Conservation (phyloP, 2,797 vertebrate species). For the Pseudopleuronectes americanus region DNA sequence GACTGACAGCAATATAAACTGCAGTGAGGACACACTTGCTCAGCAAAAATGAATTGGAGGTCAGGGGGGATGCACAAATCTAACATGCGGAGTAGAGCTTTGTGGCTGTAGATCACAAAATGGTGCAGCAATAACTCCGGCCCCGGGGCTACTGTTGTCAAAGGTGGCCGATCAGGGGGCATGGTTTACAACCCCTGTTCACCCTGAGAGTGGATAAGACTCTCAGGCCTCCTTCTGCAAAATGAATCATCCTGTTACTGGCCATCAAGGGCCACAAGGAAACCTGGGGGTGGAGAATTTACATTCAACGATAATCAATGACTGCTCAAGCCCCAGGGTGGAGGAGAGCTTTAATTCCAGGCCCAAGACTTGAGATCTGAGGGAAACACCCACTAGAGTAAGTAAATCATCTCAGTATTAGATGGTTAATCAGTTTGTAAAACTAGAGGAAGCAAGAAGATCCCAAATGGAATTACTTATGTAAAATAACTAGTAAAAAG, state of each 20-base stretch:
- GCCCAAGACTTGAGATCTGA: not conserved
- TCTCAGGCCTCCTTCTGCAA: slow-evolving; percentile 30
- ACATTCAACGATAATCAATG: slow-evolving; percentile 50
- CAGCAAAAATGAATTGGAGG: slow-evolving; percentile 54
- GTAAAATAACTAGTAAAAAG: not conserved
- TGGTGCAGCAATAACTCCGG: slow-evolving; percentile 56
- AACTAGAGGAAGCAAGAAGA: too few species aligned
- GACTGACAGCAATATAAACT: slow-evolving; percentile 47
- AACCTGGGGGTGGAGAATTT: slow-evolving; percentile 34
- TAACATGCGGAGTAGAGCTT: slow-evolving; percentile 18
- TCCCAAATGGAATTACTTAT: not conserved
- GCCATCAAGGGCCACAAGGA: slow-evolving; percentile 22
- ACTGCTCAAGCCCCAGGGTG: slow-evolving; percentile 8
- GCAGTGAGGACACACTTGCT: slow-evolving; percentile 40
- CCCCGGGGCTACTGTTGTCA: slow-evolving; percentile 42
- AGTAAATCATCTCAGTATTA: too few species aligned
- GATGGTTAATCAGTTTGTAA: too few species aligned
- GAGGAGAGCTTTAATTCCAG: slow-evolving; percentile 29
- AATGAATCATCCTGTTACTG: slow-evolving; percentile 45
- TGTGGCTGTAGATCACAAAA: slow-evolving; percentile 59
- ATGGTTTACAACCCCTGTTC: slow-evolving; percentile 49
- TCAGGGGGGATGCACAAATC: slow-evolving; percentile 53
- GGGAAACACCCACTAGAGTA: not conserved
- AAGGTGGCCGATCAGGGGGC: slow-evolving; percentile 42
- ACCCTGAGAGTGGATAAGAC: slow-evolving; percentile 37